A percentile compares a stretch with the other conserved stretches of the same genome.
phyloP scores from a whole-genome alignment of 1,140 invertebrate species.

The Leptinotarsa undecemlineata region DNA sequence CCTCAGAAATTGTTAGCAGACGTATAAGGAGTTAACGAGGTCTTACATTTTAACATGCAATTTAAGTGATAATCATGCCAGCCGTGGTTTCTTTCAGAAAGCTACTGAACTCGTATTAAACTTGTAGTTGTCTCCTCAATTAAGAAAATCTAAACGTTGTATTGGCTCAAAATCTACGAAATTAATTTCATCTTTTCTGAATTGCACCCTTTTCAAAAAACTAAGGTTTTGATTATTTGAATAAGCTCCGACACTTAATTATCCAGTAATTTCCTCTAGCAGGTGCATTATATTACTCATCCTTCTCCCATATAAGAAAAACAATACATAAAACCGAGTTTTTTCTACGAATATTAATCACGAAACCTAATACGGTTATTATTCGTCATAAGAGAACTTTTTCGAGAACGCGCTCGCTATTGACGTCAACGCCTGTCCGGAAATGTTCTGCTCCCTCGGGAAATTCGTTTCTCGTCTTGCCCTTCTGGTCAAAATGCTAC shows the following conservation, averaged over 20 bases:
- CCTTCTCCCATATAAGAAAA: neutral
- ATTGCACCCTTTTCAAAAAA: too few relatives aligned
- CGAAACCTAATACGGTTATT: neutral
- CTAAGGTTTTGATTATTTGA: too few relatives aligned
- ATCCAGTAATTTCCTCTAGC: neutral
- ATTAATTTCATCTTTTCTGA: too few relatives aligned
- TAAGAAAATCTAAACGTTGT: too few relatives aligned
- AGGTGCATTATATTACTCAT: neutral
- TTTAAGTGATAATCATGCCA: too few relatives aligned
- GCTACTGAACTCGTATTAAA: too few relatives aligned
- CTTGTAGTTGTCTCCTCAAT: too few relatives aligned
- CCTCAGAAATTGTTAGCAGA: too few relatives aligned
- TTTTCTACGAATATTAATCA: neutral
- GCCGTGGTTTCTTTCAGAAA: too few relatives aligned
- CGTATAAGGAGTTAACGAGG: too few relatives aligned
- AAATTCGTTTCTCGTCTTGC: neutral
- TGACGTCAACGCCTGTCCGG: constrained; percentile 6
- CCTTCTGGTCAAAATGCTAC: neutral
- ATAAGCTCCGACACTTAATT: neutral
- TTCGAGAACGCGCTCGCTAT: neutral
- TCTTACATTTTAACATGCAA: too few relatives aligned
- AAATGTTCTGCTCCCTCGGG: neutral
- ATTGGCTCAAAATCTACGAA: too few relatives aligned
- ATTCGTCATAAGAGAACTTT: neutral
- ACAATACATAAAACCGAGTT: neutral